phyloP scores from a whole-genome alignment of 2,888 invertebrate species.

The Dicycla oo region DNA sequence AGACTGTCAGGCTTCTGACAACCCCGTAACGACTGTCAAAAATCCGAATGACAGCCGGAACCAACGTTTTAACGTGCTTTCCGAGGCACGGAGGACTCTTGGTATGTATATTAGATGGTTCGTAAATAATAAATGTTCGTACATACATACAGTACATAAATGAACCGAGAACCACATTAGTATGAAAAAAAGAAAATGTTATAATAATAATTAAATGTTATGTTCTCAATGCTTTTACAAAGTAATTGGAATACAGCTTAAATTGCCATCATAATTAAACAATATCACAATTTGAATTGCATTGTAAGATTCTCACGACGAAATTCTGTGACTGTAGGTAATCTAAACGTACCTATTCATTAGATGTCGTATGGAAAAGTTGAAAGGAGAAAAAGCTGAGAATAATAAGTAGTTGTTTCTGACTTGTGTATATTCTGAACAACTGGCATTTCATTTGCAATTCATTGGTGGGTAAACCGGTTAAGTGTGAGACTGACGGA shows the following conservation, averaged over 20 bases:
- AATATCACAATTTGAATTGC: constrained; percentile 10
- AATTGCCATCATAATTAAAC: neutral
- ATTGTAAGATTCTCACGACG: neutral
- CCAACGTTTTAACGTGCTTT: too few relatives aligned
- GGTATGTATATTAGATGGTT: too few relatives aligned
- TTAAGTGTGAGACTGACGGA: constrained; percentile 20
- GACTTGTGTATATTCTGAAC: constrained; percentile 34
- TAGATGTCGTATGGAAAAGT: neutral
- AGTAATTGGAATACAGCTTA: constrained; percentile 5
- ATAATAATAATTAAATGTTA: constrained; percentile 6
- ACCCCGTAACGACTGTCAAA: too few relatives aligned
- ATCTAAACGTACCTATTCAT: neutral
- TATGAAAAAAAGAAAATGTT: constrained; percentile 3
- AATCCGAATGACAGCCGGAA: too few relatives aligned
- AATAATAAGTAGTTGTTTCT: constrained; percentile 10
- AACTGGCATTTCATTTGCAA: constrained; percentile 54
- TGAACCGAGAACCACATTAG: neutral
- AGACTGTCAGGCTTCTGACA: too few relatives aligned
- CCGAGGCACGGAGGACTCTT: too few relatives aligned
- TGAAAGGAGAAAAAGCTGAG: neutral
- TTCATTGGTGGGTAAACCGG: constrained; percentile 43
- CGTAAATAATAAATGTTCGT: neutral
- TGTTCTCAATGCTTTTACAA: constrained; percentile 12
- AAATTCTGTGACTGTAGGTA: neutral
- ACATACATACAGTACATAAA: neutral